Base-by-base conservation (phyloP, 2,113 vertebrate genomes). In the Daboia siamensis region DNA sequence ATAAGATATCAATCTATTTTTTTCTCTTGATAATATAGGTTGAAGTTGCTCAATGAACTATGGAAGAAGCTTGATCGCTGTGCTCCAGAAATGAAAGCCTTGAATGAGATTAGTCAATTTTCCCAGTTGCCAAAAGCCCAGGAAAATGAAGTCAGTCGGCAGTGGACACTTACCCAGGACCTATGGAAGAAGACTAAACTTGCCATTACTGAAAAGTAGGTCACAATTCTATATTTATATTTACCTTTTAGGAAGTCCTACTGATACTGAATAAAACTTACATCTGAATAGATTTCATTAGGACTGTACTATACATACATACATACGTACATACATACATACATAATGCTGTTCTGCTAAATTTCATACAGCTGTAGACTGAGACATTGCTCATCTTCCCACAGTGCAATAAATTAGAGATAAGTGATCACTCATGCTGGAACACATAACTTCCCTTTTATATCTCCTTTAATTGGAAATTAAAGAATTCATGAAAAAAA, bases 131-230 rank as follows among this genome's bases (percentile, higher is more conserved):
- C 96, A 94, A 96, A 96, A 11, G 89, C 93, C 95, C 93, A 95
- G 93, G 95, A 97, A 95, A 94, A 97, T 54, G 94, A 95, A 93
- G 93, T 96, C 95, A 96, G 92, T n/a, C 93, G 97, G 2, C 95
- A 97, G 90, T 97, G 96, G 93, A 91, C 96, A 94, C 95, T 96
- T 57, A 95, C 98, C 74, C 97, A 98, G 59, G 91, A 93, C 11
- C 96, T 98, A 94, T 99, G 98, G 98, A 98, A 98, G 87, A 97
- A 98, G 44, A 98, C 97, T 4, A 97, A 98, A 91, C 96, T 94
- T 84, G 94, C 97, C 0, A 94, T 99, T 91, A 94, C 93, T 84
- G 98, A 99, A 93, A 96, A 98, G 99, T 99, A 96, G 98, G 5
- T 61, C 13, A 10, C 1, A 1, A 94, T 95, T 94, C 89, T 6